These are phyloP conservation scores for Macrosoma leucophasiata DNA, from an alignment of 2,888 invertebrate species.

Conservation along the genomic window DNA sequence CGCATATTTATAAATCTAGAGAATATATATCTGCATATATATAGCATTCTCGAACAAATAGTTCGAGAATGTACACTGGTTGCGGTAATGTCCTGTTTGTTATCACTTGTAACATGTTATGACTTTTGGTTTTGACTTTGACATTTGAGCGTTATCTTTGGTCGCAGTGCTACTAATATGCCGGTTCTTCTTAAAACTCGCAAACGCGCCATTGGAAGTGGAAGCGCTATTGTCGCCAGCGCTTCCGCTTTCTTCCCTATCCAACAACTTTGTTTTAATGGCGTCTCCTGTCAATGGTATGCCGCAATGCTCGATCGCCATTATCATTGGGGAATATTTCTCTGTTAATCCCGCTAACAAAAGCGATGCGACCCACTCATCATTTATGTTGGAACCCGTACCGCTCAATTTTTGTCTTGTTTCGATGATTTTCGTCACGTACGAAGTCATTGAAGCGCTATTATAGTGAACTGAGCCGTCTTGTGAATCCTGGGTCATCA, in stretches of 20 bases:
- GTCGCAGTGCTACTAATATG: slow-evolving; percentile 19
- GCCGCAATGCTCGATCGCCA: slow-evolving; percentile 24
- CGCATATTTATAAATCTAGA: too few species aligned
- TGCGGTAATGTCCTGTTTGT: slow-evolving; percentile 26
- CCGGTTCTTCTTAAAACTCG: slow-evolving; percentile 22
- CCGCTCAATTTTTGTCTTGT: slow-evolving; percentile 19
- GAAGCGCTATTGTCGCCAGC: slow-evolving; percentile 13
- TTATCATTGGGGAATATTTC: slow-evolving; percentile 25
- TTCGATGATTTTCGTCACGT: too few species aligned
- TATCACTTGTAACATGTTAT: slow-evolving; percentile 25
- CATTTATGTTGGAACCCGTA: slow-evolving; percentile 23
- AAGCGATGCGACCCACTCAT: slow-evolving; percentile 25
- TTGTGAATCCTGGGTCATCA: slow-evolving; percentile 20
- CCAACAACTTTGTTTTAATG: slow-evolving; percentile 25
- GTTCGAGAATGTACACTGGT: slow-evolving; percentile 22
- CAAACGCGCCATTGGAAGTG: slow-evolving; percentile 19
- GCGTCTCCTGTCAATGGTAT: slow-evolving; percentile 22
- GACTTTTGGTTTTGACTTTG: slow-evolving; percentile 20
- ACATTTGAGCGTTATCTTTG: slow-evolving; percentile 19
- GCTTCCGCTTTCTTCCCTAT: slow-evolving; percentile 19
- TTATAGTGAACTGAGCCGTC: too few species aligned
- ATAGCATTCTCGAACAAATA: too few species aligned
- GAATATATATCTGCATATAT: too few species aligned
- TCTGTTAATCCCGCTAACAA: slow-evolving; percentile 24
- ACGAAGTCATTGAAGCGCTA: slow-evolving; percentile 16